Evolutionary conservation across 2,888 invertebrate genomes (phyloP).

Genomic region (Coleophora deauratella): DNA sequence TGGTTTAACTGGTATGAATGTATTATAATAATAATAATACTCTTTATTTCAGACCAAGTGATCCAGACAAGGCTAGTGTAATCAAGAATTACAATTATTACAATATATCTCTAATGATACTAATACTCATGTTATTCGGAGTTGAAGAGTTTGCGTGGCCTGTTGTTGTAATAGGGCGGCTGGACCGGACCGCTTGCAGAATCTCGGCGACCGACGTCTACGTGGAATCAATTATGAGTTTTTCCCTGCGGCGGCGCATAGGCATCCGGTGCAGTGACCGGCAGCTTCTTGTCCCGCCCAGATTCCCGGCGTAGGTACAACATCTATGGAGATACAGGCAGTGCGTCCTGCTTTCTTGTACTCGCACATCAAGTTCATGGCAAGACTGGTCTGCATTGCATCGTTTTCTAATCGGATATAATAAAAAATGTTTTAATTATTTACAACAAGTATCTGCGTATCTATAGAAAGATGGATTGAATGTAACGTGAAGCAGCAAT

Average conservation of each 20-base stretch:
- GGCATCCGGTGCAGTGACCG: constrained; percentile 35
- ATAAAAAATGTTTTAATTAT: constrained; percentile 3
- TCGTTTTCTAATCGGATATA: neutral
- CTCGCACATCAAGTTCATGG: constrained; percentile 1
- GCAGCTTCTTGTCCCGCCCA: constrained; percentile 22
- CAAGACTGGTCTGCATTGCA: neutral
- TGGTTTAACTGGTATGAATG: too few species aligned
- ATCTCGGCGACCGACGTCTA: constrained; percentile 28
- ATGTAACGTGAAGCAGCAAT: constrained; percentile 15
- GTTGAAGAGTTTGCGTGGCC: too few species aligned
- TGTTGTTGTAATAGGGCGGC: too few species aligned
- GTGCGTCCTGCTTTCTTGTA: constrained; percentile 21
- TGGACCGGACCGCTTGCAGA: constrained; percentile 13
- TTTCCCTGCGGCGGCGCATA: constrained; percentile 35
- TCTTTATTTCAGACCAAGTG: too few species aligned
- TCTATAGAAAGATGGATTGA: too few species aligned
- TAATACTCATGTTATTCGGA: too few species aligned
- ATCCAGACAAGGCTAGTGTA: too few species aligned
- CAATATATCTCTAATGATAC: too few species aligned
- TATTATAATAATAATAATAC: too few species aligned
- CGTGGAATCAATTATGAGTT: constrained; percentile 53
- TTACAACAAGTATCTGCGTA: too few species aligned
- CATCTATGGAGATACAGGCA: constrained; percentile 7
- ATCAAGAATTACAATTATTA: too few species aligned
- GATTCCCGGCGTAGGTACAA: constrained; percentile 19